Percentiles rank a stretch among this genome's conserved stretches.
Evolutionary conservation across 1,140 invertebrate genomes (phyloP).

Genomic region (Drosophila auraria): DNA sequence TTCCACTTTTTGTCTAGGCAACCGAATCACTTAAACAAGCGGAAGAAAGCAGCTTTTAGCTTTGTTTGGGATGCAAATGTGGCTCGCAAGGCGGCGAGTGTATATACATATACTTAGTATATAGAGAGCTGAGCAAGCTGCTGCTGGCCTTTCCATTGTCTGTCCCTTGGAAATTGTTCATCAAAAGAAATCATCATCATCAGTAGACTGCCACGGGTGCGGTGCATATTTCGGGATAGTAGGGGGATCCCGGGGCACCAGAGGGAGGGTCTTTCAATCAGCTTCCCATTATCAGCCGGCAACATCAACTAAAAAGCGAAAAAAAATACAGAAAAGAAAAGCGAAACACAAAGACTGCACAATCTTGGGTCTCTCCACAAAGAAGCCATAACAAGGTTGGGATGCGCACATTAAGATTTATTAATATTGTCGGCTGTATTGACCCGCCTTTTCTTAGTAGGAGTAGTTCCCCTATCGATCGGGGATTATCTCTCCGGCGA

Average conservation of each 20-base stretch:
- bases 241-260: neutral
- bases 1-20: constrained; percentile 18
- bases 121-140: constrained; percentile 29
- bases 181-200: constrained; percentile 71
- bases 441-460: neutral
- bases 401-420: constrained; percentile 62
- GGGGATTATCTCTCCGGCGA: constrained; percentile 35
- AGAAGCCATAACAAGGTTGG: constrained; percentile 63
- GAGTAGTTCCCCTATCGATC: constrained; percentile 41
- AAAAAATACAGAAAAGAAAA: constrained; percentile 10
- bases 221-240: constrained; percentile 10
- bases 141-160: constrained; percentile 53
- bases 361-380: constrained; percentile 55
- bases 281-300: constrained; percentile 62
- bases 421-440: constrained; percentile 52
- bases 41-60: constrained; percentile 48
- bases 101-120: neutral
- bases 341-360: constrained; percentile 29
- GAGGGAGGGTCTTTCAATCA: constrained; percentile 58
- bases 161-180: constrained; percentile 57
- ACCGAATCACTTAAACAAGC: constrained; percentile 42
- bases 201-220: constrained; percentile 28
- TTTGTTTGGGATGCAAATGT: constrained; percentile 58
- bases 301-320: constrained; percentile 37
- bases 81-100: neutral